phyloP scores from a whole-genome alignment of 2,113 vertebrate species.

The Rhinichthys klamathensis region DNA sequence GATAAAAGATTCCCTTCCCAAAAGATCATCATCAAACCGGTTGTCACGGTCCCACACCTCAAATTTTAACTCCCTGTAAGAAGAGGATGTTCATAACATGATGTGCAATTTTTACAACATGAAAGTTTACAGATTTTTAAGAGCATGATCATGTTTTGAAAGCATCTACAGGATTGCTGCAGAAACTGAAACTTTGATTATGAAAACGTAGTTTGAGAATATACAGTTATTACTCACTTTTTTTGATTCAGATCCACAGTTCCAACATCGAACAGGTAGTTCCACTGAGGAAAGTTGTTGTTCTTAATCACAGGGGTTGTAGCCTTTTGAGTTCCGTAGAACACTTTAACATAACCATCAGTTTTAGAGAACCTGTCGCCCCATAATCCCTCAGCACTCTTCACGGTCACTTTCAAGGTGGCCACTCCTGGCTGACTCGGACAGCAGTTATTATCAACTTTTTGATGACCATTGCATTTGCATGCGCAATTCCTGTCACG shows the following conservation, averaged over 20 bases:
- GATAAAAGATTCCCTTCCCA: conserved; percentile 48
- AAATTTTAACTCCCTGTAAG: conserved; percentile 53
- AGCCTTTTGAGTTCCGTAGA: neutral
- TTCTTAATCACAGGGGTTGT: conserved; percentile 50
- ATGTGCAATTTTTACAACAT: neutral
- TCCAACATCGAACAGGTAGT: conserved; percentile 45
- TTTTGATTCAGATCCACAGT: neutral
- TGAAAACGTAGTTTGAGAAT: neutral
- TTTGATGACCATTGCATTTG: conserved; percentile 58
- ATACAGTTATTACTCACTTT: conserved; percentile 21
- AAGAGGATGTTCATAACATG: neutral
- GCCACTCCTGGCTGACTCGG: conserved; percentile 67
- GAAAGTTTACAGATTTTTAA: too few species aligned
- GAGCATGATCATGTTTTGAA: neutral
- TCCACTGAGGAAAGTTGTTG: conserved; percentile 68
- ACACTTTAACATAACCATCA: conserved; percentile 75
- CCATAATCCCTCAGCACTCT: conserved; percentile 60
- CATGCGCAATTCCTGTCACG: conserved; percentile 64
- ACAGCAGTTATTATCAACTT: conserved; percentile 71
- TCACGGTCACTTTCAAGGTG: conserved; percentile 65
- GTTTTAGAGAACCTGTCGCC: conserved; percentile 66
- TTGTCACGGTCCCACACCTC: conserved; percentile 75
- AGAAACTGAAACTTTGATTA: neutral
- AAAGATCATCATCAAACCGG: conserved; percentile 66
- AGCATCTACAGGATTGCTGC: neutral